Evolutionary conservation across 2,888 invertebrate species (phyloP).

Genomic region (Torymus auratus): DNA sequence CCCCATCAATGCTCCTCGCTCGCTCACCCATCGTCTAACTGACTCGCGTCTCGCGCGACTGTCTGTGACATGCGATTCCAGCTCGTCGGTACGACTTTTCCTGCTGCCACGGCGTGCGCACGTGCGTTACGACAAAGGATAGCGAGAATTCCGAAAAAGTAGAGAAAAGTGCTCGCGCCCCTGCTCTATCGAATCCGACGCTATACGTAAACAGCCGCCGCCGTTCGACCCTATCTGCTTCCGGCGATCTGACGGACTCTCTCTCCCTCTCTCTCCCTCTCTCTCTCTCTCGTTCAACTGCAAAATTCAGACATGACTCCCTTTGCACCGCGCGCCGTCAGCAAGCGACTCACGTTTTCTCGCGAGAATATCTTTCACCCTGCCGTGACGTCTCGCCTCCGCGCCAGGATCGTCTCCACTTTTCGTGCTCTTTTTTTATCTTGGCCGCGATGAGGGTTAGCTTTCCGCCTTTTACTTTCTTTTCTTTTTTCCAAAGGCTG

Average conservation of each 20-base stretch:
- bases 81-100: not conserved
- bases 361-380: slow-evolving; percentile 14
- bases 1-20: not conserved
- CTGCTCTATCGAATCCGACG: not conserved
- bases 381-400: slow-evolving; percentile 5
- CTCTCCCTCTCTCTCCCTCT: not conserved
- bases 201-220: slow-evolving; percentile 6
- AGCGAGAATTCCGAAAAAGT: not conserved
- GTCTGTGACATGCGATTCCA: slow-evolving; percentile 1
- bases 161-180: not conserved
- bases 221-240: not conserved
- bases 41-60: not conserved
- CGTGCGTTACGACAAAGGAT: slow-evolving; percentile 2
- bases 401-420: slow-evolving; percentile 3
- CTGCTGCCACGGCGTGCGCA: too few relatives aligned
- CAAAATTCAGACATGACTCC: not conserved
- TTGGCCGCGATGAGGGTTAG: not conserved
- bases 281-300: slow-evolving; percentile 18
- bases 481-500: too few relatives aligned
- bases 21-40: too few relatives aligned
- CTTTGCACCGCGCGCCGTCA: not conserved
- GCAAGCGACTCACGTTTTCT: slow-evolving; percentile 39
- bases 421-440: slow-evolving; percentile 26
- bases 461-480: too few relatives aligned
- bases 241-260: slow-evolving; percentile 15